Evolutionary conservation across 2,888 invertebrate genomes (phyloP).

Genomic region (Criorhina ranunculi): DNA sequence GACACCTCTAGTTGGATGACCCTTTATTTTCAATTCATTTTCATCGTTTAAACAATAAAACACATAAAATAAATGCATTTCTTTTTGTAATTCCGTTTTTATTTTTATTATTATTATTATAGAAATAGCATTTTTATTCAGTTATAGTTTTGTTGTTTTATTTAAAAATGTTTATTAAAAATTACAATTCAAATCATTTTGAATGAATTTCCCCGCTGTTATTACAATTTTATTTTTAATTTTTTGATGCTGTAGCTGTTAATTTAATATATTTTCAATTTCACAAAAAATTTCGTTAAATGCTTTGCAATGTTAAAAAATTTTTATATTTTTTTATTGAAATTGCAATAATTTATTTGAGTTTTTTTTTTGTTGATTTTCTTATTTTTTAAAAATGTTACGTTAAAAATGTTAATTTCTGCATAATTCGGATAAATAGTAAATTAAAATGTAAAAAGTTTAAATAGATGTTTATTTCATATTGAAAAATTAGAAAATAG

Average conservation of each 20-base stretch:
- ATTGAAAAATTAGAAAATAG: slow-evolving; percentile 3
- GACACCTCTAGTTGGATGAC: too few species aligned
- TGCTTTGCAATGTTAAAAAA: slow-evolving; percentile 63
- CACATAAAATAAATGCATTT: neutral
- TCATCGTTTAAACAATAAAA: neutral
- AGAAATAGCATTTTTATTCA: slow-evolving; percentile 70
- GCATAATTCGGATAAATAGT: slow-evolving; percentile 21
- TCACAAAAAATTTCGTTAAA: slow-evolving; percentile 56
- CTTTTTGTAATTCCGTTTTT: slow-evolving; percentile 65
- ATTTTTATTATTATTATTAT: slow-evolving; percentile 55
- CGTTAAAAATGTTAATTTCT: slow-evolving; percentile 13
- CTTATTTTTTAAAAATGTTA: slow-evolving; percentile 5
- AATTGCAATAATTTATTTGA: slow-evolving; percentile 41
- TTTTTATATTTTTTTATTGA: slow-evolving; percentile 36
- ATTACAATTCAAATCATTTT: slow-evolving; percentile 54
- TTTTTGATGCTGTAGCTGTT: slow-evolving; percentile 62
- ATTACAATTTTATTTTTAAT: slow-evolving; percentile 21
- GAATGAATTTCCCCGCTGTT: slow-evolving; percentile 39
- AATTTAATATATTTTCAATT: slow-evolving; percentile 39
- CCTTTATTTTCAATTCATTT: too few species aligned
- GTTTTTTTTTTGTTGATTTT: slow-evolving; percentile 10
- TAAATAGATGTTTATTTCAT: slow-evolving; percentile 9
- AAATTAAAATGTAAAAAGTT: slow-evolving; percentile 13
- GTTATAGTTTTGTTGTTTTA: slow-evolving; percentile 49
- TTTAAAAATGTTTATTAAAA: slow-evolving; percentile 39